Conservation (phyloP, 2,888 invertebrate species). For the Pollenia labialis region DNA sequence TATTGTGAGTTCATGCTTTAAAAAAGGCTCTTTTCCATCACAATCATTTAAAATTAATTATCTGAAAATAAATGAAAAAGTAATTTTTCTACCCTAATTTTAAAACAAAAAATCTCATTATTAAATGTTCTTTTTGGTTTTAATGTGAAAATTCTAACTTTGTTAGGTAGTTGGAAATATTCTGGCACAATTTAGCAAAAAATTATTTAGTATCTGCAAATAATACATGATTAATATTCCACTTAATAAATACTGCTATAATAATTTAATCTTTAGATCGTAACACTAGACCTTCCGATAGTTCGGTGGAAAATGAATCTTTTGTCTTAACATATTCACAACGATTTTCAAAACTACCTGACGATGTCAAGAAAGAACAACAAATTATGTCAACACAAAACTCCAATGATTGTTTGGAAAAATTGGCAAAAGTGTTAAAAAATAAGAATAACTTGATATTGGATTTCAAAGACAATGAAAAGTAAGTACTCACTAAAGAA, state of each 20-base stretch:
- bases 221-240: too few relatives aligned
- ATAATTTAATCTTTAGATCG: conserved; percentile 78
- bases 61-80: too few relatives aligned
- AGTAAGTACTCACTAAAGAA: conserved; percentile 76
- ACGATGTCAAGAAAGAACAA: conserved; percentile 76
- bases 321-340: conserved; percentile 86
- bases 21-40: too few relatives aligned
- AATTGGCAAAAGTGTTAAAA: conserved; percentile 86
- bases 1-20: too few relatives aligned
- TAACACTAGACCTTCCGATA: conserved; percentile 85
- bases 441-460: conserved; percentile 83
- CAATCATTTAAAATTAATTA: too few relatives aligned
- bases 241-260: not conserved
- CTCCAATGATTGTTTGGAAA: conserved; percentile 74
- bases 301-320: conserved; percentile 86
- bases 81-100: too few relatives aligned
- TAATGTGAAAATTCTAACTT: too few relatives aligned
- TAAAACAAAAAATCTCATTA: too few relatives aligned
- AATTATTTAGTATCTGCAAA: too few relatives aligned
- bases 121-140: too few relatives aligned
- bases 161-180: too few relatives aligned
- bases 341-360: conserved; percentile 86
- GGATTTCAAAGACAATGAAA: conserved; percentile 84
- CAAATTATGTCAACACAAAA: conserved; percentile 39
- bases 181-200: too few relatives aligned